Base-by-base conservation (phyloP, 2,113 vertebrate genomes). In the Eidolon helvum region DNA sequence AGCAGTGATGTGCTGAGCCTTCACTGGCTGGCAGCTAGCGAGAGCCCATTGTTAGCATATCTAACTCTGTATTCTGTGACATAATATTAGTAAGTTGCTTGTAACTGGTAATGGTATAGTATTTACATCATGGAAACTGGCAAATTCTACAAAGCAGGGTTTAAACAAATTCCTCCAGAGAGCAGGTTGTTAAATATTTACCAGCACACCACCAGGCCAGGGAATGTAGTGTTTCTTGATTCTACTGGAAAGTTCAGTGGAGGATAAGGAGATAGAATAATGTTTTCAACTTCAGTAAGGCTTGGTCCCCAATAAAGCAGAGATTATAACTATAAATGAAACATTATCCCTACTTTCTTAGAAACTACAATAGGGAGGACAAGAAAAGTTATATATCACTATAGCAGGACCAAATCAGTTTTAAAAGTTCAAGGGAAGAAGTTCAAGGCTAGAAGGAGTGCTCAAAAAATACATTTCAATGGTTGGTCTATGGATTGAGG, bases 311-410 rank as follows among this genome's bases (percentile, higher is more conserved):
- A 68, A 69, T 57, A 65, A 94, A 75, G 2, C 18, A 85, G 2
- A 19, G 9, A 69, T 94, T 95, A 95, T 45, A 88, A 78, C 7
- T 35, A 65, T 75, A 83, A 87, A 33, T 83, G 86, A 92, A 33
- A 85, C 11, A 72, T 14, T 69, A 26, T 74, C 10, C 30, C 6
- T 91, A 14, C 10, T 72, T 66, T 91, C 11, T 69, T 88, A 87
- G 12, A 69, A 68, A 66, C 93, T 89, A 38, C 2, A 87, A 50
- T 53, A 93, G 14, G 38, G 21, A 91, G 66, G 22, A 68, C 57
- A 91, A 95, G 22, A 43, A 19, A 95, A 40, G 38, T 69, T 22
- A 79, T 38, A 83, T 77, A 35, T 84, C 9, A 68, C 40, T 74
- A 0, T 78, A 38, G 61, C 30, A 87, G 84, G 30, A 74, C 35